Evolutionary conservation across 2,888 invertebrate genomes (phyloP).

Genomic region (Drosophila anceps): DNA sequence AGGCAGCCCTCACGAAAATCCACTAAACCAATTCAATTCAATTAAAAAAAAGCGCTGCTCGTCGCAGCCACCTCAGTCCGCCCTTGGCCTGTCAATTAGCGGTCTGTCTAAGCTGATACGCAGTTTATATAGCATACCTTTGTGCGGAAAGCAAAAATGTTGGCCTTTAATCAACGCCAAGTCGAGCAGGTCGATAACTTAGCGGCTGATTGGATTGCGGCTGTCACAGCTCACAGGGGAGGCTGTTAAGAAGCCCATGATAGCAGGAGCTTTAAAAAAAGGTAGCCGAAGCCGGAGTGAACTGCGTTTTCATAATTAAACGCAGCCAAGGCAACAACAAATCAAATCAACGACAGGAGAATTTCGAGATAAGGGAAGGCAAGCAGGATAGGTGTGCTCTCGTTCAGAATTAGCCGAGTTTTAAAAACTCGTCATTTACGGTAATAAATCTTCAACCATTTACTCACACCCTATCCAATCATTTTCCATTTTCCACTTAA

Average conservation of each 20-base stretch:
- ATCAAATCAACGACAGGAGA: slow-evolving; percentile 62
- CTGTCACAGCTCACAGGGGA: slow-evolving; percentile 21
- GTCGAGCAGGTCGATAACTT: slow-evolving; percentile 56
- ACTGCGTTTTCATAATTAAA: slow-evolving; percentile 69
- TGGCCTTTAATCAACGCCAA: slow-evolving; percentile 69
- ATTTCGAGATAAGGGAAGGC: slow-evolving; percentile 12
- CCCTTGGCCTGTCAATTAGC: slow-evolving; percentile 50
- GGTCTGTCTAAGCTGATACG: slow-evolving; percentile 52
- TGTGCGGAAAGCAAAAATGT: slow-evolving; percentile 32
- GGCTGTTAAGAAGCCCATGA: slow-evolving; percentile 20
- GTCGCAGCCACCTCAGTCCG: not conserved
- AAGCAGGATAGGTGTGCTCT: slow-evolving; percentile 20
- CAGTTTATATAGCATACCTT: slow-evolving; percentile 58
- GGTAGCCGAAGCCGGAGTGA: slow-evolving; percentile 23
- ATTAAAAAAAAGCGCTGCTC: slow-evolving; percentile 62
- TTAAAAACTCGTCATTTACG: slow-evolving; percentile 48
- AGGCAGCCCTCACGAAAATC: slow-evolving; percentile 48
- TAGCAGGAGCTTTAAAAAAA: slow-evolving; percentile 26
- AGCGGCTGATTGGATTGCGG: slow-evolving; percentile 75
- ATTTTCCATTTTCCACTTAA: slow-evolving; percentile 15
- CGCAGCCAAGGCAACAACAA: slow-evolving; percentile 67
- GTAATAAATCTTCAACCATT: slow-evolving; percentile 69
- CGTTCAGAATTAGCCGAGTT: slow-evolving; percentile 58
- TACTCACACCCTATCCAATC: slow-evolving; percentile 2
- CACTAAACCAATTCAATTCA: slow-evolving; percentile 78